Evolutionary conservation across 2,113 vertebrate species (phyloP).

Genomic region (Ptilorrhoa leucosticta): DNA sequence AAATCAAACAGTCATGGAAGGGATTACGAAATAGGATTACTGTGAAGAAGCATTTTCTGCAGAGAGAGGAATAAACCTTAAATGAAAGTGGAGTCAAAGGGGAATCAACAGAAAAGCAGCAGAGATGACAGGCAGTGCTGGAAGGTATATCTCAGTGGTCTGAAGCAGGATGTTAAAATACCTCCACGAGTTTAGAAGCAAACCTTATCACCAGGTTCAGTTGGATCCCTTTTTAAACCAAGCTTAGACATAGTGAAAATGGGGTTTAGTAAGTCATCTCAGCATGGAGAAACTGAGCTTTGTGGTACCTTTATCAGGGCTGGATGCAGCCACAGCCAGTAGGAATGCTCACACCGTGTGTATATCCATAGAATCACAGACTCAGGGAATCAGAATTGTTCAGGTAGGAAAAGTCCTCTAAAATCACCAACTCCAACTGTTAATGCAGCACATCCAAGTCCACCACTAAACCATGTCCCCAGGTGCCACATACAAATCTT

Average conservation of each 20-base stretch:
- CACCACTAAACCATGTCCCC: background rate
- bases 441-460: background rate
- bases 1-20: background rate
- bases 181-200: background rate
- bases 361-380: background rate
- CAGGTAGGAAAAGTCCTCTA: background rate
- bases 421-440: background rate
- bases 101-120: background rate
- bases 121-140: background rate
- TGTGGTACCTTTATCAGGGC: too few relatives aligned
- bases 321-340: background rate
- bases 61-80: background rate
- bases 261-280: background rate
- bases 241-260: background rate
- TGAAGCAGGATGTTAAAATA: background rate
- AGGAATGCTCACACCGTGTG: too few relatives aligned
- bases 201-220: background rate
- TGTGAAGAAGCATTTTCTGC: background rate
- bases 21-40: background rate
- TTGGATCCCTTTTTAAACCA: background rate
- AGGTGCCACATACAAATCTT: background rate
- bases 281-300: background rate
- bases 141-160: background rate
- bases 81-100: background rate
- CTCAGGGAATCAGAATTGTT: background rate